Evolutionary conservation across 2,888 invertebrate species (phyloP).

Genomic region (Xanthia icteritia): DNA sequence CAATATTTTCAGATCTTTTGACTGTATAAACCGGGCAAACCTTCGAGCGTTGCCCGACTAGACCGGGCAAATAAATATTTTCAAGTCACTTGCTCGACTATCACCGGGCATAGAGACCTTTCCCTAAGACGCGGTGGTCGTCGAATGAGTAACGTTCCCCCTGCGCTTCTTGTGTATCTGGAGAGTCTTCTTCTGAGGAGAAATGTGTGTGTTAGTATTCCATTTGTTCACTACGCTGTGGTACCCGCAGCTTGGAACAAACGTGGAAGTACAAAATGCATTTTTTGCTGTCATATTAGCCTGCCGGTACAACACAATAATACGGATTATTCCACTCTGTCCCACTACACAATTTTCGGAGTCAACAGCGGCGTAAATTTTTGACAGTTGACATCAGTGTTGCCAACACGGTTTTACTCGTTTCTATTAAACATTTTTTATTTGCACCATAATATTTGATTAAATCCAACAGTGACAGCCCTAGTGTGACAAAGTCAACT

Average conservation of each 20-base stretch:
- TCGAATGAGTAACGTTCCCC: conserved; percentile 46
- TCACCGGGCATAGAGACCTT: conserved; percentile 30
- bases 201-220: conserved; percentile 52
- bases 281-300: not conserved
- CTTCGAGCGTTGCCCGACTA: conserved; percentile 42
- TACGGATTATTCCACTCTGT: no score
- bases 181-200: conserved; percentile 51
- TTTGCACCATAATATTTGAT: no score
- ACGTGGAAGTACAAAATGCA: not conserved
- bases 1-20: conserved; percentile 32
- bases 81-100: conserved; percentile 49
- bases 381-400: no score
- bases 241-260: conserved; percentile 6
- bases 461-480: no score
- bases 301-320: not conserved
- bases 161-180: conserved; percentile 40
- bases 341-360: no score
- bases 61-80: conserved; percentile 35
- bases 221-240: conserved; percentile 31
- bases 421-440: no score
- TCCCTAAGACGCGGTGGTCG: conserved; percentile 52
- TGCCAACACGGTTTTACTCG: no score
- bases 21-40: conserved; percentile 44
- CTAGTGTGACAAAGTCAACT: no score
- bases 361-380: no score